Evolutionary conservation across 2,797 vertebrate species (phyloP).

Genomic region (Decapterus maruadsi): DNA sequence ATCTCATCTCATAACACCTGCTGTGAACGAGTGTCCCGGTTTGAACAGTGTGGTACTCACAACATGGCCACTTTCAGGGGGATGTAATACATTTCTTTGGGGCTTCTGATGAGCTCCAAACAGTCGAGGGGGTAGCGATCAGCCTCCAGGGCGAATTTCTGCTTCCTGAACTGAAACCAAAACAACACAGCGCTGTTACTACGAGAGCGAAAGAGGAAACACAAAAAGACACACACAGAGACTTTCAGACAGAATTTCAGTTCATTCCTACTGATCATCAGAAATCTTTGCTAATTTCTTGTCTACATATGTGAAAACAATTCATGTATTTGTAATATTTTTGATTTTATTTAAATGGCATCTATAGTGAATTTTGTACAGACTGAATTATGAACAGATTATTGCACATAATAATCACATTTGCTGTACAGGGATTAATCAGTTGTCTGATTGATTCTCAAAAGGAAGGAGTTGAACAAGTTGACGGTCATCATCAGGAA

Average conservation of each 20-base stretch:
- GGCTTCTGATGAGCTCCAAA: slow-evolving; percentile 93
- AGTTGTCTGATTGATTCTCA: too few species aligned
- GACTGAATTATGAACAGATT: too few species aligned
- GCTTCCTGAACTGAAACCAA: slow-evolving; percentile 92
- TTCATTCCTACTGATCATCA: not conserved
- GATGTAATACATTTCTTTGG: slow-evolving; percentile 95
- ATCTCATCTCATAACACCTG: not conserved
- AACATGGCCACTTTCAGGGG: slow-evolving; percentile 96
- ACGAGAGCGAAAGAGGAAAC: not conserved
- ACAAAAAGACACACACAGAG: too few species aligned
- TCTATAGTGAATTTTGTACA: too few species aligned
- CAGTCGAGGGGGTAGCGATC: slow-evolving; percentile 93
- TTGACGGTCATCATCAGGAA: too few species aligned
- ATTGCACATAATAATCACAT: too few species aligned
- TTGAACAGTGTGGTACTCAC: slow-evolving; percentile 69
- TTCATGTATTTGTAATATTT: too few species aligned
- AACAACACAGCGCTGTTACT: not conserved
- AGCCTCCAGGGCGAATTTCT: slow-evolving; percentile 93
- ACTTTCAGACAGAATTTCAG: not conserved
- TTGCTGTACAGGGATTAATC: too few species aligned
- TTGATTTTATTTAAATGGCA: too few species aligned
- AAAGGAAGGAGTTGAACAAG: too few species aligned
- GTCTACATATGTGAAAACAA: too few species aligned
- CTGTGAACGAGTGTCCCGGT: too few species aligned
- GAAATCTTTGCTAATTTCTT: not conserved